A percentile compares a stretch with the other conserved stretches of the same genome.
Conservation (phyloP, 2,888 invertebrate species). For the Andricus curvator region DNA sequence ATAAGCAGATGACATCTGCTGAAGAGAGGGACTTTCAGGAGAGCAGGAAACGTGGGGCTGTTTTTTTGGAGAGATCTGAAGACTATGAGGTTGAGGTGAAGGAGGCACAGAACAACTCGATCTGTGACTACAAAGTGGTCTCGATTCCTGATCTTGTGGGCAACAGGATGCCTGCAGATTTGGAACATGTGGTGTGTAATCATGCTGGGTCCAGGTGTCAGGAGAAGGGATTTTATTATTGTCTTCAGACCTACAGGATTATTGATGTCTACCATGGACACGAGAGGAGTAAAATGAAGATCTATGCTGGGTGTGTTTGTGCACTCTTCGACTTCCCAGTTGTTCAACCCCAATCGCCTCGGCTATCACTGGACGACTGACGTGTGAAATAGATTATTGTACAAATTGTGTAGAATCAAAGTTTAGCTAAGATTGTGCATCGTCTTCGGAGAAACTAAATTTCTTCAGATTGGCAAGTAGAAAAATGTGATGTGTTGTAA, state of each 20-base stretch:
- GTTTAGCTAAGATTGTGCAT: not conserved
- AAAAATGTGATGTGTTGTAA: not conserved
- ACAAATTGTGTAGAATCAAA: not conserved
- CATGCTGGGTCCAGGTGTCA: conserved; percentile 58
- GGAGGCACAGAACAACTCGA: conserved; percentile 60
- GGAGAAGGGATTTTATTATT: conserved; percentile 56
- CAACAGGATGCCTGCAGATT: conserved; percentile 51
- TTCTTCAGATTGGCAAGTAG: not conserved
- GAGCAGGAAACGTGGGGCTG: not conserved
- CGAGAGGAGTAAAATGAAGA: conserved; percentile 48
- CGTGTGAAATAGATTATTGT: not conserved
- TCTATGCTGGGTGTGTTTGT: conserved; percentile 65
- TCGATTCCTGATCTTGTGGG: conserved; percentile 54
- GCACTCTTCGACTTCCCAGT: conserved; percentile 46
- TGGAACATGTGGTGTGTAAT: conserved; percentile 64
- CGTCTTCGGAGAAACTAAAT: not conserved
- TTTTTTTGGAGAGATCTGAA: conserved; percentile 26
- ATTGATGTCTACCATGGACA: conserved; percentile 53
- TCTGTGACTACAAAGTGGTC: conserved; percentile 64
- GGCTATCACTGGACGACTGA: not conserved
- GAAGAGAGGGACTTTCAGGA: conserved; percentile 24
- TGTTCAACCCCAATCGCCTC: conserved; percentile 24
- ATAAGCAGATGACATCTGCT: conserved; percentile 2
- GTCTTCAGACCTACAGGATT: conserved; percentile 62
- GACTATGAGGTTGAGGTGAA: conserved; percentile 58